These are phyloP conservation scores for Hippocampus guttulatus DNA, from an alignment of 2,113 vertebrate species.

Conservation along the genomic window DNA sequence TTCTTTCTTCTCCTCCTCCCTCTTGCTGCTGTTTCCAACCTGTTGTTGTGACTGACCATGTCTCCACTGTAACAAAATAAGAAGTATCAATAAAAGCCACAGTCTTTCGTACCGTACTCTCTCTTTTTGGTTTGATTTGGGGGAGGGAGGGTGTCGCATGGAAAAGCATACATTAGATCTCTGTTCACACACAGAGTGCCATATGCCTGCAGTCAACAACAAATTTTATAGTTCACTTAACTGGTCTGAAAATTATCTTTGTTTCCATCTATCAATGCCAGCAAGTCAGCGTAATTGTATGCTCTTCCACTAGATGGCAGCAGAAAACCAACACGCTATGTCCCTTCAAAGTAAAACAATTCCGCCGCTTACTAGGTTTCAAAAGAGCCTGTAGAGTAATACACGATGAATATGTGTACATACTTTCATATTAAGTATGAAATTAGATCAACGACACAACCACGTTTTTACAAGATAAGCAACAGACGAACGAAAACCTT, in stretches of 20 bases:
- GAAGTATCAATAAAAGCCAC: conserved; percentile 63
- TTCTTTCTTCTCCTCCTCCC: conserved; percentile 26
- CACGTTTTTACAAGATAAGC: not conserved
- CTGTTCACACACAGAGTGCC: not conserved
- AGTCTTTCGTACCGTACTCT: conserved; percentile 57
- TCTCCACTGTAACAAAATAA: conserved; percentile 65
- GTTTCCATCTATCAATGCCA: no score
- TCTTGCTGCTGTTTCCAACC: conserved; percentile 47
- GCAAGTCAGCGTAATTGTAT: no score
- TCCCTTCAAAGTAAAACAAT: not conserved
- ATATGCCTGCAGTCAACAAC: no score
- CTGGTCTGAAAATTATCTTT: no score
- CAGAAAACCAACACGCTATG: not conserved
- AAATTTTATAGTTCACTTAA: no score
- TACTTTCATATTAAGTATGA: not conserved
- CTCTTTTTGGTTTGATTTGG: conserved; percentile 26
- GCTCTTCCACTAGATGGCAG: no score
- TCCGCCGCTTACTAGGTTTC: no score
- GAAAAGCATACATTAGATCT: not conserved
- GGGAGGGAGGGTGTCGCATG: no score
- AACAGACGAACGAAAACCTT: not conserved
- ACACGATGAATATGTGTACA: not conserved
- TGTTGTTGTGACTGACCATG: conserved; percentile 48
- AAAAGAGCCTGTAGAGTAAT: no score
- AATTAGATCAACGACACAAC: not conserved